Evolutionary conservation across 2,888 invertebrate species (phyloP), one percentile per base, ranked within the genome.

Genomic region (Dioctria linearis): DNA sequence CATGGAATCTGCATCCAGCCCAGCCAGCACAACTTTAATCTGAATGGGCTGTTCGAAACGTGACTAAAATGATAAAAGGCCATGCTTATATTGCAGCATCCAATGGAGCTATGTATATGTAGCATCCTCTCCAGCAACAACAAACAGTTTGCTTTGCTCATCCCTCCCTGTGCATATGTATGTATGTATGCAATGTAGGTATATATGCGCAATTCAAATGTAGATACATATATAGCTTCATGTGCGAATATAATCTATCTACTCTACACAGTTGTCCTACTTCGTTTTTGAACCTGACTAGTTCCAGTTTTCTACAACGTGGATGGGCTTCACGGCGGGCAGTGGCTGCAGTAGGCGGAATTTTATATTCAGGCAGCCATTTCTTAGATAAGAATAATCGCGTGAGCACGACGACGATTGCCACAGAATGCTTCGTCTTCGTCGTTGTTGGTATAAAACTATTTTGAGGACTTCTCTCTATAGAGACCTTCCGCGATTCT

Each of bases 21-120:
- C 65, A 73, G 39, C 80, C 76, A 76, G 80, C 78, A 25, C 25
- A 76, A 78, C 78, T 54, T 25, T 51, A 54, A 71, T 80, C 51
- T 82, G 75, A 82, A 80, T 82, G 76, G 65, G 76, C 73, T 78
- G 61, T 76, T 73, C 79, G 67, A 82, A 25, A 82, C 82, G 82
- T 82, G 82, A 82, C 82, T 82, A 42, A 51, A 82, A 79, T 82
- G 80, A 78, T 80, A 79, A 78, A 78, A 49, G 65, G 42, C 65
- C 66, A 43, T 11, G 51, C 39, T 75, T 25, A 25, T 25, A 25
- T 25, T 51, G 43, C 46, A 8, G 13, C 75, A 43, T 13, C 49
- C 57, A 13, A 54, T 37, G 39, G 37, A 3, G 73, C 43, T 40
- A n/a, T 42, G 4, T 54, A 73, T 25, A 25, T 25, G 25, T 25